Evolutionary conservation across 2,797 vertebrate species (phyloP), one percentile per base, ranked within the genome.

Genomic region (Forpus xanthops): DNA sequence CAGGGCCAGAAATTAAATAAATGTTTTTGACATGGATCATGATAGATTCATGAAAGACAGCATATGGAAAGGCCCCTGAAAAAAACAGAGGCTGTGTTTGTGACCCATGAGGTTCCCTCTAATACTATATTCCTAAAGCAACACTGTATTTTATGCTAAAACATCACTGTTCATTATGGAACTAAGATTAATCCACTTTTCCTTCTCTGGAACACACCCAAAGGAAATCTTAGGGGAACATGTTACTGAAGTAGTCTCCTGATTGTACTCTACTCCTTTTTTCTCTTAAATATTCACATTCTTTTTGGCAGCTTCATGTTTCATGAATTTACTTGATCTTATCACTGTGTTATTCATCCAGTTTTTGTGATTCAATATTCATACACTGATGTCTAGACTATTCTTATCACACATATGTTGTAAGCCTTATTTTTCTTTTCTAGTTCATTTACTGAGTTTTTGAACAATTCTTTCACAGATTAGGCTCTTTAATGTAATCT

Each of bases 311-410:
- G 56, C 91, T 96, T 94, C 94, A 75, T 89, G 84, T 65, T 95
- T 86, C 67, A 94, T 94, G 89, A 94, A 93, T 95, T 94, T 96
- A 78, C 70, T 62, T 93, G 89, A 97, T 97, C 30, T 85, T 94
- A 96, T 97, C 95, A 75, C 75, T 53, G 44, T 27, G 60, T 52
- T 96, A 87, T 92, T 97, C 94, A 92, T 88, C 94, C 86, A 42
- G 25, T 14, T 96, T 93, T 97, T 95, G 93, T 95, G 94, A 96
- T 95, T 96, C 91, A 94, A 58, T 96, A 96, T 97, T 97, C 90
- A 97, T 83, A 84, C 41, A 66, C 25, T 84, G 93, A 66, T 87
- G 95, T 98, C 97, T 97, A 97, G 96, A 97, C 93, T 95, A 78
- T 53, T 28, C 86, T 97, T 97, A 97, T 97, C 94, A 89, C 95